Conservation (phyloP, 2,888 invertebrate genomes). For the Linnaemya tessellans region DNA sequence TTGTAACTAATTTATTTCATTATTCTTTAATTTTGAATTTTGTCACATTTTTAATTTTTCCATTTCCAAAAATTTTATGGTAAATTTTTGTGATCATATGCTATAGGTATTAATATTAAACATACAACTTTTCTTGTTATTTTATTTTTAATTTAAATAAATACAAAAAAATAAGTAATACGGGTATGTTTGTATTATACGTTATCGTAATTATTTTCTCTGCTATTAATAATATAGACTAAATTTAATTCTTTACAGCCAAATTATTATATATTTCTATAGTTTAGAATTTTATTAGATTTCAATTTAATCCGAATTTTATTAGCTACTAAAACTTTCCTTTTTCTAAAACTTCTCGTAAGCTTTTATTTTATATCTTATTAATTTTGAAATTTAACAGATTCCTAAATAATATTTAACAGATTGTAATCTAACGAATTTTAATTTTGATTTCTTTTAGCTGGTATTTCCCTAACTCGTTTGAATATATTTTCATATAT, state of each 20-base stretch:
- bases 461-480: background rate
- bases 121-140: too few relatives aligned
- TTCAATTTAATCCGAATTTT: background rate
- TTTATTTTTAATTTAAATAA: too few relatives aligned
- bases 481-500: conserved; percentile 17
- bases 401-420: background rate
- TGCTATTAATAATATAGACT: too few relatives aligned
- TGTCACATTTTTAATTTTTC: background rate
- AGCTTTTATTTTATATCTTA: background rate
- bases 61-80: too few relatives aligned
- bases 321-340: background rate
- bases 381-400: background rate
- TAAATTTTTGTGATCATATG: too few relatives aligned
- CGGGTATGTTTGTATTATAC: too few relatives aligned
- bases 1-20: background rate
- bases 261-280: background rate
- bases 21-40: background rate
- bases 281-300: too few relatives aligned
- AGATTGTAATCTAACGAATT: background rate
- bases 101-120: too few relatives aligned
- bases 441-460: background rate
- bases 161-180: too few relatives aligned
- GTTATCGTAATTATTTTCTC: too few relatives aligned
- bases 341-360: background rate
- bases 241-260: background rate